phyloP scores from a whole-genome alignment of 2,113 vertebrate species.

The Grammomys surdaster region DNA sequence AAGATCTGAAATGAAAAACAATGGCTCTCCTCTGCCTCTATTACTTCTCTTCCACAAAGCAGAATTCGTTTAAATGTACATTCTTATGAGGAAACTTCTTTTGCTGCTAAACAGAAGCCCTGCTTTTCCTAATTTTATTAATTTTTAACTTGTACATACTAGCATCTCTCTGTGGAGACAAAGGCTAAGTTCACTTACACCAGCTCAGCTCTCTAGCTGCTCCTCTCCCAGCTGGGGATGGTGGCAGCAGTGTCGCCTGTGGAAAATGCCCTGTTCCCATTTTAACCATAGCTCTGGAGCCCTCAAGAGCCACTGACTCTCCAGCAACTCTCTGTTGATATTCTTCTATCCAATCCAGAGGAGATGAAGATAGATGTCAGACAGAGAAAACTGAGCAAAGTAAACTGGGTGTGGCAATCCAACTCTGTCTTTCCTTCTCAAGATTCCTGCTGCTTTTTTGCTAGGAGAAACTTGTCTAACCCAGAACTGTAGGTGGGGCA shows the following conservation, averaged over 20 bases:
- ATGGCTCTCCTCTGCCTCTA: background rate
- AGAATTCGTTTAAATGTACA: background rate
- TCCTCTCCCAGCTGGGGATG: background rate
- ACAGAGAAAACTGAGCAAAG: background rate
- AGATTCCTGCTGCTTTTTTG: background rate
- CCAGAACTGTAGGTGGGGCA: no score
- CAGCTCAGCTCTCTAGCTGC: background rate
- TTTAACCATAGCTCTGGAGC: background rate
- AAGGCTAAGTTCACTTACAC: background rate
- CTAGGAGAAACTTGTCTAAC: rapidly evolving
- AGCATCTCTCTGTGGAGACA: no score
- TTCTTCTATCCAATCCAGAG: background rate
- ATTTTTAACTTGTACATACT: background rate
- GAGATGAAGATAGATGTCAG: background rate
- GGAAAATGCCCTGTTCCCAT: background rate
- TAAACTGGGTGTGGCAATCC: background rate
- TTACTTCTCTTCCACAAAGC: background rate
- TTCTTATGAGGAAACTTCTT: background rate
- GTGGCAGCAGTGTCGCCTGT: rapidly evolving
- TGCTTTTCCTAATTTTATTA: background rate
- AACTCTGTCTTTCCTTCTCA: background rate
- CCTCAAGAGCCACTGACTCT: background rate
- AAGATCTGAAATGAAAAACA: background rate
- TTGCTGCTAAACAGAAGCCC: background rate
- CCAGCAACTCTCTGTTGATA: background rate